Base-by-base conservation (phyloP, 2,888 invertebrate species). In the Melieria omissa region DNA sequence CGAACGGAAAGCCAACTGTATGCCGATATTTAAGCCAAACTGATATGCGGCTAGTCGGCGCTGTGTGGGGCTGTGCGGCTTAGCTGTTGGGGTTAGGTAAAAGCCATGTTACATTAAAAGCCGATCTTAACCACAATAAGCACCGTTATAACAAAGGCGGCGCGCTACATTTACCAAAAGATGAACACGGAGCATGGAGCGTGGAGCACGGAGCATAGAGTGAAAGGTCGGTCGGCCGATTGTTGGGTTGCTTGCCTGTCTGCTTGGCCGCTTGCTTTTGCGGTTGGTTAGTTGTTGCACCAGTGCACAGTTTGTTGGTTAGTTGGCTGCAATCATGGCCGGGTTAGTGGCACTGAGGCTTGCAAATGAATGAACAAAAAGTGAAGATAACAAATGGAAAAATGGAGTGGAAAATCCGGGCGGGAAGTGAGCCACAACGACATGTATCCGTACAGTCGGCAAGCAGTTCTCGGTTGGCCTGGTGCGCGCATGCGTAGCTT, bases 101-200 rank as follows among this genome's bases (percentile, higher is more conserved):
- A 29, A 29, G 29, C 29, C 29, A 65, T 29, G 65, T 46, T 55
- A 57, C 9, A 65, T 65, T 65, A 45, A 42, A 65, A 65, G 65
- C 65, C 57, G 57, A 65, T 55, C 65, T 65, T 7, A 65, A 65
- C 65, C 65, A 65, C 65, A 65, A 65, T 65, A 57, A 65, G 57
- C n/a, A 57, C 65, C 65, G 65, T 65, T 65, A 65, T 65, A 57
- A 44, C 49, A 14, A 47, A 9, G 10, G 41, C 10, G 10, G 9
- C 46, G 10, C n/a, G 14, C 45, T 12, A 55, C 9, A 62, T 14
- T 10, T 14, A 62, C 4, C 9, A 5, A 45, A 29, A 12, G 12
- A 62, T 42, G 10, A 62, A 45, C n/a, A 44, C n/a, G 41, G 10
- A 29, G 4, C 41, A 55, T 16, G n/a, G 45, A 57, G 45, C 14